Conservation (phyloP, 2,113 vertebrate genomes). For the Tretioscincus oriximinensis region DNA sequence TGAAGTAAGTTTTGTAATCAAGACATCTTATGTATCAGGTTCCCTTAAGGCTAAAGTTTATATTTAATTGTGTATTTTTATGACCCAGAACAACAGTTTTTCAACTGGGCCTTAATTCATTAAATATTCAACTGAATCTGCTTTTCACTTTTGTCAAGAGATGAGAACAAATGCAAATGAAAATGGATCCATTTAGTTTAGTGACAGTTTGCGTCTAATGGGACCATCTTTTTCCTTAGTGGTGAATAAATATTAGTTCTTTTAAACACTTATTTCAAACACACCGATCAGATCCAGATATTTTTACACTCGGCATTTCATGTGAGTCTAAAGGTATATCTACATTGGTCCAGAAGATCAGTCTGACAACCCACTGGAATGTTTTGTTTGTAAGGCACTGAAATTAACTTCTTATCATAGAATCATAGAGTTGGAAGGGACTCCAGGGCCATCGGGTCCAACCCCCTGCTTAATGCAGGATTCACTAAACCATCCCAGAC, state of each 20-base stretch:
- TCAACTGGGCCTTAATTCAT: slow-evolving; percentile 44
- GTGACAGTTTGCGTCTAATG: slow-evolving; percentile 43
- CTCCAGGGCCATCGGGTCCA: too few species aligned
- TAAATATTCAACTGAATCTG: slow-evolving; percentile 53
- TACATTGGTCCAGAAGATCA: too few species aligned
- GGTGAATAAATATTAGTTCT: slow-evolving; percentile 27
- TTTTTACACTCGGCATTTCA: background rate
- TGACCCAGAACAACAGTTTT: slow-evolving; percentile 18
- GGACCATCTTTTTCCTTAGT: slow-evolving; percentile 50
- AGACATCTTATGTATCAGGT: background rate
- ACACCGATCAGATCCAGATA: background rate
- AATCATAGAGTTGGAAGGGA: too few species aligned
- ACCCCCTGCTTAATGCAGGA: too few species aligned
- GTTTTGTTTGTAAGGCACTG: too few species aligned
- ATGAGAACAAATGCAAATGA: slow-evolving; percentile 46
- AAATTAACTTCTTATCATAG: too few species aligned
- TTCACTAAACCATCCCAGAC: too few species aligned
- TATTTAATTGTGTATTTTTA: slow-evolving; percentile 1
- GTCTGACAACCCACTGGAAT: too few species aligned
- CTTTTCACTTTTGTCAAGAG: slow-evolving; percentile 48
- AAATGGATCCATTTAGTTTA: slow-evolving; percentile 43
- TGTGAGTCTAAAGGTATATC: background rate
- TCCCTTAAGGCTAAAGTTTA: background rate
- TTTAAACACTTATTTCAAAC: background rate
- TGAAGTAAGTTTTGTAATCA: too few species aligned